Base-by-base conservation (phyloP, 2,888 invertebrate species). In the Imbricaverruca yamaguchii region DNA sequence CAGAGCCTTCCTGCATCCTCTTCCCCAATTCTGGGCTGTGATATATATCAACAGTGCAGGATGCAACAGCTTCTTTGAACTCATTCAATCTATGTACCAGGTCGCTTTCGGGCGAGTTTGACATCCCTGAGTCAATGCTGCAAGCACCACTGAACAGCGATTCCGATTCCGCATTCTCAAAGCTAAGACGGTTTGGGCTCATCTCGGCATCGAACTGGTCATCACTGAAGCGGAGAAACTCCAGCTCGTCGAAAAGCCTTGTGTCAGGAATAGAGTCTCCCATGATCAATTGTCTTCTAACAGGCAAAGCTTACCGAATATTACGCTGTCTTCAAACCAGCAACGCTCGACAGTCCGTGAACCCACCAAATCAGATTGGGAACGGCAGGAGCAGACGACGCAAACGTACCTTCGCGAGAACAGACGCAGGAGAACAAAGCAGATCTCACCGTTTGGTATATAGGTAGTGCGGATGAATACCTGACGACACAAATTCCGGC, bases 181-280 rank as follows among this genome's bases (percentile, higher is more conserved):
- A n/a, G n/a, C n/a, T n/a, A n/a, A n/a, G n/a, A n/a, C n/a, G n/a
- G n/a, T n/a, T n/a, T n/a, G n/a, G n/a, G n/a, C n/a, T 12, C n/a
- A 65, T 7, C 23, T 69, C 69, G 0, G 69, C 18, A 15, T n/a
- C 55, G 18, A 53, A 74, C 53, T 74, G 74, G 8, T 74, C 74
- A 13, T 74, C 74, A 18, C 74, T 74, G 74, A 74, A 74, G 21
- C 74, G 74, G 21, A 74, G 74, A 9, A 74, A 74, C 55, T 74
- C 74, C 18, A 74, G 39, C 21, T 74, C 74, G 11, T 74, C 74
- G 21, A 74, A 74, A 7, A 74, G 53, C 74, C 74, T 53, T 18
- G 55, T 74, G 21, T 74, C 74, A 0, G 74, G 74, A 18, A 74
- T 39, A 7, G 39, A n/a, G 25, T 67, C 67, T 9, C 10, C 67